phyloP scores from a whole-genome alignment of 2,113 vertebrate genomes.

The Lichenostomus cassidix region DNA sequence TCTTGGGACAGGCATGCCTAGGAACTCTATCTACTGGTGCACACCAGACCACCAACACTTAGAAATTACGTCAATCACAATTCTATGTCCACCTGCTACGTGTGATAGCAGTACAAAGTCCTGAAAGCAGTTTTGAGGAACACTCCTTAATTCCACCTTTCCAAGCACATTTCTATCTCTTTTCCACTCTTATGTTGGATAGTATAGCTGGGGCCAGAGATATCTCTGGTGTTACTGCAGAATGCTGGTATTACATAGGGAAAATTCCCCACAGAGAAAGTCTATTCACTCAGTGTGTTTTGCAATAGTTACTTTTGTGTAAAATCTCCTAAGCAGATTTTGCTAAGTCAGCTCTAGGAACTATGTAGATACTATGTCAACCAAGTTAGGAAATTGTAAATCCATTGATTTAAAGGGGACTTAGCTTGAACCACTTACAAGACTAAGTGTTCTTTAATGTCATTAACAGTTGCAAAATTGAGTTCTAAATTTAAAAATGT shows the following conservation, averaged over 20 bases:
- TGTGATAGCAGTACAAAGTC: rapidly evolving
- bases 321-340: not conserved
- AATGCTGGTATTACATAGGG: not conserved
- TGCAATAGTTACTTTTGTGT: not conserved
- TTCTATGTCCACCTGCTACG: not conserved
- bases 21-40: not conserved
- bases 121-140: not conserved
- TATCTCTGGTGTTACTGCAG: not conserved
- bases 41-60: not conserved
- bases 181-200: not conserved
- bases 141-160: not conserved
- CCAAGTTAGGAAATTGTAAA: not conserved
- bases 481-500: not conserved
- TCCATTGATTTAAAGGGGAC: not conserved
- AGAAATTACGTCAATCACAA: not conserved
- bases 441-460: not conserved
- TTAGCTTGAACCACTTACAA: not conserved
- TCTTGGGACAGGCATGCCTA: not conserved
- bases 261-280: not conserved
- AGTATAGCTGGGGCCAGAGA: not conserved
- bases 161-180: not conserved
- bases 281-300: not conserved
- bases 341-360: not conserved
- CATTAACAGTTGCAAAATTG: not conserved
- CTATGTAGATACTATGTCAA: not conserved